Conservation (phyloP, 2,888 invertebrate genomes). For the Trichopria drosophilae region DNA sequence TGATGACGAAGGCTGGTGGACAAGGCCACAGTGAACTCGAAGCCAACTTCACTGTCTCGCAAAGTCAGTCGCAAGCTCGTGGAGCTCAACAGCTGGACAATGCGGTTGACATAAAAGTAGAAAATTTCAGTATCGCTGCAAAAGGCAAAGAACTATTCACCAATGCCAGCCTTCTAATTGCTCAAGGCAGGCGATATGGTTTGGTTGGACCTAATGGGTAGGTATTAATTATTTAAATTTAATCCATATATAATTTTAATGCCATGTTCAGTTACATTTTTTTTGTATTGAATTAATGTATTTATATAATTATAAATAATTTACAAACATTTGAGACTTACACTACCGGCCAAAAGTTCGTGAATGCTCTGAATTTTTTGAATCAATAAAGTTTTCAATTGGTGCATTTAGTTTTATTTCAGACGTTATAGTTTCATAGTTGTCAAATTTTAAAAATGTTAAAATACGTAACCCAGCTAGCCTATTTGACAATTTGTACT, state of each 20-base stretch:
- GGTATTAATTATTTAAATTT: constrained; percentile 37
- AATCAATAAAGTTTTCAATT: too few species aligned
- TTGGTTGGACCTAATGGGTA: constrained; percentile 97
- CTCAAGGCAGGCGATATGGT: constrained; percentile 92
- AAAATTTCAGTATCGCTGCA: constrained; percentile 96
- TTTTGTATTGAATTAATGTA: not conserved
- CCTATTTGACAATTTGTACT: too few species aligned
- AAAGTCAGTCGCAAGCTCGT: constrained; percentile 65
- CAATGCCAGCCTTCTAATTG: constrained; percentile 91
- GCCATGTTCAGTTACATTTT: constrained; percentile 2
- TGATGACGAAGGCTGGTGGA: constrained; percentile 83
- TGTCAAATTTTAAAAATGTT: too few species aligned
- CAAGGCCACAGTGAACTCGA: constrained; percentile 88
- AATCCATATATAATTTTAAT: constrained; percentile 6
- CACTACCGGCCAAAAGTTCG: not conserved
- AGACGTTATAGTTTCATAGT: too few species aligned
- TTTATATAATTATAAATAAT: constrained; percentile 6
- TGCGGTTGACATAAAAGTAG: constrained; percentile 96
- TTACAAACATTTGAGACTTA: constrained; percentile 3
- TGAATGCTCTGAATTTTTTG: constrained; percentile 1
- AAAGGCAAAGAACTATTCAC: constrained; percentile 97
- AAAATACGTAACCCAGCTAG: too few species aligned
- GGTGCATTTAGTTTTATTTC: too few species aligned
- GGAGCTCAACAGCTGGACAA: constrained; percentile 70
- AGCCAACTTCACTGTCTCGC: constrained; percentile 94